Evolutionary conservation across 2,113 vertebrate species (phyloP).

Genomic region (Corythoichthys intestinalis): DNA sequence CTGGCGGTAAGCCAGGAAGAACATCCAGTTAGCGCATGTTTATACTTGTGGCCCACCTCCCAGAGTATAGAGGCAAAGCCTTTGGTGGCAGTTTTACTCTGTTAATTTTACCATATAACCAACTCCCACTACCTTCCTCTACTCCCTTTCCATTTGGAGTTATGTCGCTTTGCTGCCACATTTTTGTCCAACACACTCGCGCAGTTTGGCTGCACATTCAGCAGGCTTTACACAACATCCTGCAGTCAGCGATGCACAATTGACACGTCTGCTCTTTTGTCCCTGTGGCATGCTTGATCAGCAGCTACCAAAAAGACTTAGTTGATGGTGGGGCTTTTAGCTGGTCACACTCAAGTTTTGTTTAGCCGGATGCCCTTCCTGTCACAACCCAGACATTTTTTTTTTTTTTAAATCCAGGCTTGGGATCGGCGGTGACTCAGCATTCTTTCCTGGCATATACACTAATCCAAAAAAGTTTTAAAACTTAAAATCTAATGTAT

Average conservation of each 20-base stretch:
- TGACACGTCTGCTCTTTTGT: conserved; percentile 1
- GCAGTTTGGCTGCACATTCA: conserved; percentile 6
- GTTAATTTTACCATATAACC: background rate
- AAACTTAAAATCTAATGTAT: background rate
- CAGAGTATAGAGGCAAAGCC: background rate
- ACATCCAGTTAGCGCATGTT: conserved; percentile 15
- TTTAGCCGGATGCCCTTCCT: background rate
- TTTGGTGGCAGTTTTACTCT: background rate
- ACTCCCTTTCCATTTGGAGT: background rate
- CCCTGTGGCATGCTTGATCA: background rate
- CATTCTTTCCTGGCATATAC: background rate
- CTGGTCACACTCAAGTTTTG: background rate
- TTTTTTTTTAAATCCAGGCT: background rate
- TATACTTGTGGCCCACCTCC: conserved; percentile 2
- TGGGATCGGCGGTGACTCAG: background rate
- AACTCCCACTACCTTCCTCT: background rate
- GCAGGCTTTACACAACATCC: conserved; percentile 12
- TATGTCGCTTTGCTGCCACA: conserved; percentile 14
- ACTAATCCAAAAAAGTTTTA: background rate
- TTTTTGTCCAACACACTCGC: conserved; percentile 17
- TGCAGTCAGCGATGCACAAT: conserved; percentile 5
- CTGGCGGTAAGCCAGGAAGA: conserved; percentile 27
- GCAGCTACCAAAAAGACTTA: background rate
- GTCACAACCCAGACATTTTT: background rate
- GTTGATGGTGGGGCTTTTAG: background rate